Percentiles rank a stretch among this genome's conserved stretches.
These are phyloP conservation scores for Eutolmus rufibarbis DNA, from an alignment of 2,888 invertebrate genomes.

Conservation along the genomic window DNA sequence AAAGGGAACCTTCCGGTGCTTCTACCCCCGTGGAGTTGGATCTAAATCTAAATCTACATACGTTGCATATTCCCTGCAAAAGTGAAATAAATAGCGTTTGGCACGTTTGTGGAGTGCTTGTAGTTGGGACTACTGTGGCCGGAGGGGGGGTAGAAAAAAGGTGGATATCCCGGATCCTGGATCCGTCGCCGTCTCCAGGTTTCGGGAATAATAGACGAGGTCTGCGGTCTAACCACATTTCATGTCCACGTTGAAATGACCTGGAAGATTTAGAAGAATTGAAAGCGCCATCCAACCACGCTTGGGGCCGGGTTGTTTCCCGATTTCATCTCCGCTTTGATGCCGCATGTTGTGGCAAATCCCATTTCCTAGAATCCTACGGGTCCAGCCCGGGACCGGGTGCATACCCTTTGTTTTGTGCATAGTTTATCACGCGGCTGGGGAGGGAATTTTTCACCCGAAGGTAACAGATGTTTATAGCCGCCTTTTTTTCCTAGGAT, in stretches of 20 bases:
- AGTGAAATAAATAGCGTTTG: conserved; percentile 42
- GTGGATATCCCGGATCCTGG: background rate
- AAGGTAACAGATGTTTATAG: background rate
- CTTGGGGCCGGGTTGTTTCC: background rate
- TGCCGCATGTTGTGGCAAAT: background rate
- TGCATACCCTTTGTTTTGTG: background rate
- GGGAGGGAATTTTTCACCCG: background rate
- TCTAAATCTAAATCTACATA: background rate
- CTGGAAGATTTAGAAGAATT: background rate
- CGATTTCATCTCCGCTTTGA: background rate
- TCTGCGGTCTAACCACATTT: background rate
- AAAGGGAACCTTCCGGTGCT: background rate
- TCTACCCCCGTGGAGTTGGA: background rate
- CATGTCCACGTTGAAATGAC: background rate
- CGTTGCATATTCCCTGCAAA: conserved; percentile 29
- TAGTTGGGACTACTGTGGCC: background rate
- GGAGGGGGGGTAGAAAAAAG: background rate
- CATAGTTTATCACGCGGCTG: background rate
- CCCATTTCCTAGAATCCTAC: background rate
- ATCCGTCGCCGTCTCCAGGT: background rate
- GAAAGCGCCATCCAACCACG: background rate
- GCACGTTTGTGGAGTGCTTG: background rate
- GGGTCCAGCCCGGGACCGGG: background rate
- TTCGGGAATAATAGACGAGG: background rate
- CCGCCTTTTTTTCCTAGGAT: background rate